Evolutionary conservation across 2,888 invertebrate genomes (phyloP).

Genomic region (Callyntrura guangdongensis): DNA sequence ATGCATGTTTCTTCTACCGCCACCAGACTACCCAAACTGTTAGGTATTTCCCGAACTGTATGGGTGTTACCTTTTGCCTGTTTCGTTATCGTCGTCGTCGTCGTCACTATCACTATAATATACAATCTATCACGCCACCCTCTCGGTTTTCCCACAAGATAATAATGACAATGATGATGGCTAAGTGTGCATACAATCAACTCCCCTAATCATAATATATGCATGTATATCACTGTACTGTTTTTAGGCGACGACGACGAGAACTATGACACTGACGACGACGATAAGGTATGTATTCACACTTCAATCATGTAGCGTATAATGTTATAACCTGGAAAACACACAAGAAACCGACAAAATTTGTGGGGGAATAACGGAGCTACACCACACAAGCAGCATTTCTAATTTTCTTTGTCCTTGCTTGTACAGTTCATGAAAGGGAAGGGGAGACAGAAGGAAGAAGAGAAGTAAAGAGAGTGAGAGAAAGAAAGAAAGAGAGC

Average conservation of each 20-base stretch:
- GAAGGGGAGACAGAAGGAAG: constrained; percentile 29
- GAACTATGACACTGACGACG: constrained; percentile 19
- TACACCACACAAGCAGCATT: constrained; percentile 69
- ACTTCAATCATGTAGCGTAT: constrained; percentile 49
- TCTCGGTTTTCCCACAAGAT: background rate
- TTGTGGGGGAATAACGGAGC: background rate
- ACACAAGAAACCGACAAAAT: constrained; percentile 15
- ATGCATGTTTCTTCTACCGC: background rate
- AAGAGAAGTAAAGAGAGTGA: too few relatives aligned
- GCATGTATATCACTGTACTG: background rate
- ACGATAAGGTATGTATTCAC: constrained; percentile 29
- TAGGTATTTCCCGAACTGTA: background rate
- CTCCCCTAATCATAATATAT: background rate
- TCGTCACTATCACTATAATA: background rate
- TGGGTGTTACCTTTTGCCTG: too few relatives aligned
- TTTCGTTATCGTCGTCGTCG: background rate
- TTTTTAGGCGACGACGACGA: background rate
- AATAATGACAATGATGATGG: constrained; percentile 50
- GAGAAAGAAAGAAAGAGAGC: too few relatives aligned
- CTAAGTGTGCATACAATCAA: background rate
- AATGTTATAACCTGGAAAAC: background rate
- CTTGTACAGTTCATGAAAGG: constrained; percentile 53
- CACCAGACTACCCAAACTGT: background rate
- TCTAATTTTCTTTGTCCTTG: constrained; percentile 78
- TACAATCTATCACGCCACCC: constrained; percentile 23